These are phyloP conservation scores for Allobates femoralis DNA, from an alignment of 2,797 vertebrate species.

Conservation along the genomic window DNA sequence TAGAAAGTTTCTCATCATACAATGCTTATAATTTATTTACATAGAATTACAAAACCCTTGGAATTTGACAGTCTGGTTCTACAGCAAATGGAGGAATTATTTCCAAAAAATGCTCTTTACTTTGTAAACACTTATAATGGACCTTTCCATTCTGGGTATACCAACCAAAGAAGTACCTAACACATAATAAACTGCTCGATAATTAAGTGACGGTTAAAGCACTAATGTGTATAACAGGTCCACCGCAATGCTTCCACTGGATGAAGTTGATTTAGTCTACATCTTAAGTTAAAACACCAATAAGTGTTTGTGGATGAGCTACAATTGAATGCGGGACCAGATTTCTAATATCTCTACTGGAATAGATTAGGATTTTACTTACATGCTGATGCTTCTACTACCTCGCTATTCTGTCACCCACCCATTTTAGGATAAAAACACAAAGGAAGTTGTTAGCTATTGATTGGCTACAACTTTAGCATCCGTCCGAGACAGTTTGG, in stretches of 20 bases:
- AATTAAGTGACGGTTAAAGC: neutral
- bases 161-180: neutral
- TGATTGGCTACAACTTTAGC: too few species aligned
- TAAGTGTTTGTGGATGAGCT: constrained; percentile 3
- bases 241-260: neutral
- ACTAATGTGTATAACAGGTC: neutral
- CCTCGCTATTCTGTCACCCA: too few species aligned
- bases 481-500: too few species aligned
- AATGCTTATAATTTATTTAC: neutral
- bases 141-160: neutral
- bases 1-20: neutral
- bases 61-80: neutral
- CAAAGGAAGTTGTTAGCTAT: too few species aligned
- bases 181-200: neutral
- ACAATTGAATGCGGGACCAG: too few species aligned
- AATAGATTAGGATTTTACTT: neutral
- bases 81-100: neutral
- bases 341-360: neutral
- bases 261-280: neutral
- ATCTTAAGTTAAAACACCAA: constrained; percentile 9
- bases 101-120: neutral
- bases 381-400: too few species aligned
- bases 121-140: neutral
- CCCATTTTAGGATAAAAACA: too few species aligned
- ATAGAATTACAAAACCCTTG: neutral